These are phyloP conservation scores for Hapalemur alaotrensis DNA, from an alignment of 2,797 vertebrate species.

Conservation along the genomic window DNA sequence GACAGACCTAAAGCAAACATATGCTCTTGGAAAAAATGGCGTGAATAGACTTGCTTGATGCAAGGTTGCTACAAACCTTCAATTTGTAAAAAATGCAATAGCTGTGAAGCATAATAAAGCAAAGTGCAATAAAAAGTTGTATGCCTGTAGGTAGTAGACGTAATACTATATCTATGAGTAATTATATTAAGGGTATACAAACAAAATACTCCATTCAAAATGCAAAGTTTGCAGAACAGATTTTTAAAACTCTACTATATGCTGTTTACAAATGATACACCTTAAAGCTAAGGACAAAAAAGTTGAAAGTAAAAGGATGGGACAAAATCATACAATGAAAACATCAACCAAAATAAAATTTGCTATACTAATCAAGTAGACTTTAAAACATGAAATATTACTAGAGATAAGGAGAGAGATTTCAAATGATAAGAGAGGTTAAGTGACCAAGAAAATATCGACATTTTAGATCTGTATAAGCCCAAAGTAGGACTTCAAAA, in stretches of 20 bases:
- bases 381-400: not conserved
- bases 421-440: not conserved
- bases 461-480: not conserved
- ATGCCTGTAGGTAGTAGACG: not conserved
- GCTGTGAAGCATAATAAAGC: no score
- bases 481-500: not conserved
- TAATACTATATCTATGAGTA: not conserved
- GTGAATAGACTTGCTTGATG: no score
- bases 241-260: not conserved
- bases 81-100: no score
- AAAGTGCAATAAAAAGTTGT: no score
- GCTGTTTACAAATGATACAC: not conserved
- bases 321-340: not conserved
- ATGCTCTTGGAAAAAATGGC: no score
- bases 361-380: not conserved
- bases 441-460: not conserved
- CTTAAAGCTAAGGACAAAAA: not conserved
- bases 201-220: not conserved
- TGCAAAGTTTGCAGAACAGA: not conserved
- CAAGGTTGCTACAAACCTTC: no score
- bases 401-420: not conserved
- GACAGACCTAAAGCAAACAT: no score
- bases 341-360: not conserved
- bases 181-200: not conserved
- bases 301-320: not conserved